Percentiles rank a stretch among this genome's conserved stretches.
Conservation (phyloP, 2,888 invertebrate genomes). For the Zaprionus obscuricornis region DNA sequence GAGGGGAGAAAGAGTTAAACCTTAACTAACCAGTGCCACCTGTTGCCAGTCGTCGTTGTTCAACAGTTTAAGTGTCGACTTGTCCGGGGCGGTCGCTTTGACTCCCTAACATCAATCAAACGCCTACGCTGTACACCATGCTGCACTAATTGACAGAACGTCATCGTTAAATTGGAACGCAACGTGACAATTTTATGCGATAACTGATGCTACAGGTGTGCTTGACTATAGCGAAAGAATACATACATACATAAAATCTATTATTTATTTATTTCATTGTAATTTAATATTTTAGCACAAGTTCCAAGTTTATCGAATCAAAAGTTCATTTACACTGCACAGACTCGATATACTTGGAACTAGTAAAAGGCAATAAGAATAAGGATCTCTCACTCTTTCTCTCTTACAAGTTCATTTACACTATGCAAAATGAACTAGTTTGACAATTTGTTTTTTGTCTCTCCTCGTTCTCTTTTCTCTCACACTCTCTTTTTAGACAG, state of each 20-base stretch:
- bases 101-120: slow-evolving; percentile 64
- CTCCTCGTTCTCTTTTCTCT: slow-evolving; percentile 3
- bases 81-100: slow-evolving; percentile 45
- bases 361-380: too few relatives aligned
- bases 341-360: too few relatives aligned
- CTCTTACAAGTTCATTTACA: too few relatives aligned
- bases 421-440: too few relatives aligned
- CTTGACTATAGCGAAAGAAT: slow-evolving; percentile 16
- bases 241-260: too few relatives aligned
- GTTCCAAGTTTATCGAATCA: too few relatives aligned
- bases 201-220: slow-evolving; percentile 38
- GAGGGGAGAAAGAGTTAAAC: too few relatives aligned
- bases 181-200: slow-evolving; percentile 43
- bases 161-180: slow-evolving; percentile 59
- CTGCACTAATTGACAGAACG: slow-evolving; percentile 69
- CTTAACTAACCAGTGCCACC: slow-evolving; percentile 53
- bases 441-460: too few relatives aligned
- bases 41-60: slow-evolving; percentile 35
- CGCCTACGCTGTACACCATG: slow-evolving; percentile 54
- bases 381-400: too few relatives aligned
- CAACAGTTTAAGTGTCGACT: background rate
- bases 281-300: too few relatives aligned
- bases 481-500: background rate
- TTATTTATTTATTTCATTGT: too few relatives aligned
- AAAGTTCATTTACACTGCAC: too few relatives aligned